Percentiles rank a stretch among this genome's conserved stretches.
Conservation (phyloP, 2,888 invertebrate species). For the Neelides folsomi region DNA sequence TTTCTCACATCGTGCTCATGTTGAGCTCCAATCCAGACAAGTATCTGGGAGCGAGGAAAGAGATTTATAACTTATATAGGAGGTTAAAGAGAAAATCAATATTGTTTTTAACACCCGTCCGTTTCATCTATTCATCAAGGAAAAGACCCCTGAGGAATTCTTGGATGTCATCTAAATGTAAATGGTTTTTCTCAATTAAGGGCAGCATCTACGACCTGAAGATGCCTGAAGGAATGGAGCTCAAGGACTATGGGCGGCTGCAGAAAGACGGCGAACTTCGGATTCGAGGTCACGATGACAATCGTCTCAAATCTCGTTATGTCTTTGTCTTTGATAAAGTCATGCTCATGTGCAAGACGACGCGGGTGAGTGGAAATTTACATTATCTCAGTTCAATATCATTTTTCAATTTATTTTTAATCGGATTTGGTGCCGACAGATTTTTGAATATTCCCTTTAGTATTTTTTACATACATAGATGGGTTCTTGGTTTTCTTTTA, state of each 20-base stretch:
- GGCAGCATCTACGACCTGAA: constrained; percentile 72
- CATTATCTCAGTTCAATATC: background rate
- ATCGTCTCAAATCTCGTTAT: constrained; percentile 65
- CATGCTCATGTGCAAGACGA: constrained; percentile 79
- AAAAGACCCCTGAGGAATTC: background rate
- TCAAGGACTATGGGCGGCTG: constrained; percentile 80
- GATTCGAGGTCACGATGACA: constrained; percentile 70
- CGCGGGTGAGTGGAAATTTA: constrained; percentile 47
- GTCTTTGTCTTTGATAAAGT: constrained; percentile 97
- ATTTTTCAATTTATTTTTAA: constrained; percentile 5
- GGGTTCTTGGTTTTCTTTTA: background rate
- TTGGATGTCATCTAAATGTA: background rate
- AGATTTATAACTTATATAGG: no score
- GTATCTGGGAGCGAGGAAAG: no score
- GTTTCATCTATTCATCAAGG: no score
- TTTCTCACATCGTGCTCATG: no score
- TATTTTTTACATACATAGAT: background rate
- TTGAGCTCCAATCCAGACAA: no score
- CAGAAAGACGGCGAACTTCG: constrained; percentile 87
- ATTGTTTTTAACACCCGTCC: no score
- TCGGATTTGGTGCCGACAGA: constrained; percentile 3
- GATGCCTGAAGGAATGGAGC: constrained; percentile 60
- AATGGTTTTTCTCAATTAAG: constrained; percentile 35
- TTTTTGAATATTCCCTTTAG: background rate
- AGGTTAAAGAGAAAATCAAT: no score